A percentile compares a stretch with the other conserved stretches of the same genome.
These are phyloP conservation scores for Sorex araneus DNA, from an alignment of 2,113 vertebrate species.

Conservation along the genomic window DNA sequence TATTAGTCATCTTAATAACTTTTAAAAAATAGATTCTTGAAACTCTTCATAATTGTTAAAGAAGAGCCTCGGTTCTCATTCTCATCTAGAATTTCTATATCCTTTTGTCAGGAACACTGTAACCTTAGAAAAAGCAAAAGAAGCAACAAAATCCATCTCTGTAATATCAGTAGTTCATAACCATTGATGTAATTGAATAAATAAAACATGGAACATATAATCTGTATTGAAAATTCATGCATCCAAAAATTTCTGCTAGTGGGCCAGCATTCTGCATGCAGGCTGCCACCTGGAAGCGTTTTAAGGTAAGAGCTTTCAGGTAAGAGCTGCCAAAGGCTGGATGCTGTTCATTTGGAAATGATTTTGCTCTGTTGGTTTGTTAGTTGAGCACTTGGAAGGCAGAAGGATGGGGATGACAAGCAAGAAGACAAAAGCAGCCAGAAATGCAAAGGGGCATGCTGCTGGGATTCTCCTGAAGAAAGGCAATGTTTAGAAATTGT, in stretches of 20 bases:
- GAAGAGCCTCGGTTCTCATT: background rate
- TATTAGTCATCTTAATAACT: background rate
- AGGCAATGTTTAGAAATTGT: background rate
- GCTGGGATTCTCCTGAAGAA: background rate
- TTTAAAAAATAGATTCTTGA: conserved; percentile 40
- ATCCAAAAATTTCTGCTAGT: background rate
- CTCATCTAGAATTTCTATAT: background rate
- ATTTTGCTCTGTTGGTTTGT: conserved; percentile 3
- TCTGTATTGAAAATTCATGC: background rate
- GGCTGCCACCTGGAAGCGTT: background rate
- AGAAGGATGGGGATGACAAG: background rate
- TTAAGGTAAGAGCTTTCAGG: conserved; percentile 1
- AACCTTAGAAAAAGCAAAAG: background rate
- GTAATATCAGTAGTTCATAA: background rate
- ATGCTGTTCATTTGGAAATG: background rate
- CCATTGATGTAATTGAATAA: background rate
- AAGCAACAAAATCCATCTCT: background rate
- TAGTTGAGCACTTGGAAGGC: conserved; percentile 36
- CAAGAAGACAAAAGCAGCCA: background rate
- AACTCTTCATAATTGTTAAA: conserved; percentile 9
- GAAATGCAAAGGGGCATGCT: background rate
- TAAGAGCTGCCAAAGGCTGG: conserved; percentile 40
- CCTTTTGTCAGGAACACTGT: background rate
- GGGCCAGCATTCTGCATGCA: background rate
- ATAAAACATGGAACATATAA: background rate